These are phyloP conservation scores for Gasterosteus aculeatus DNA, from an alignment of 2,113 vertebrate genomes.

Conservation along the genomic window DNA sequence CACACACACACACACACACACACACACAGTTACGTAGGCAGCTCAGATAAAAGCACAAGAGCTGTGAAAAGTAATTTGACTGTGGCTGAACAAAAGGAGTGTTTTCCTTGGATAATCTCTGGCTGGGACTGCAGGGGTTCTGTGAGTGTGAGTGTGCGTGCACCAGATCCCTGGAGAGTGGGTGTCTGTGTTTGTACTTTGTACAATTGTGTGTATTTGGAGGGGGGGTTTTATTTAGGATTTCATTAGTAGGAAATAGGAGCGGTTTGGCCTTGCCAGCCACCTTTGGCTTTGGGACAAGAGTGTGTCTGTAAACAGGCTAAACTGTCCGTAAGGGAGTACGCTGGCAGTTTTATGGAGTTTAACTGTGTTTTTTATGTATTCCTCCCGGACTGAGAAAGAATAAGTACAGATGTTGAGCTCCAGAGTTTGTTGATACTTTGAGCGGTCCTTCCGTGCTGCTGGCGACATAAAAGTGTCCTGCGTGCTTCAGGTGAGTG, in stretches of 20 bases:
- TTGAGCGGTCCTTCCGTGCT: background rate
- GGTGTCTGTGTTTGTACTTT: constrained; percentile 34
- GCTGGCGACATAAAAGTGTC: constrained; percentile 17
- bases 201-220: constrained; percentile 13
- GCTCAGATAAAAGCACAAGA: constrained; percentile 73
- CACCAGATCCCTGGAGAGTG: constrained; percentile 41
- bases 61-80: constrained; percentile 80
- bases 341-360: constrained; percentile 55
- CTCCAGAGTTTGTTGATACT: constrained; percentile 39
- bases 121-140: constrained; percentile 48
- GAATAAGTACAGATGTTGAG: constrained; percentile 33
- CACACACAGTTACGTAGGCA: constrained; percentile 42
- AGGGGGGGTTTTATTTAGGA: constrained; percentile 61
- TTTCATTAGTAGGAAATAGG: constrained; percentile 78
- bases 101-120: constrained; percentile 78
- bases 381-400: constrained; percentile 30
- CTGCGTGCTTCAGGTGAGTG: constrained; percentile 6
- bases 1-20: constrained; percentile 5
- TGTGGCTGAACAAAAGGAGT: constrained; percentile 75
- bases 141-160: constrained; percentile 35
- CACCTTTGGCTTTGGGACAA: constrained; percentile 70
- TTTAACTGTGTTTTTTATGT: constrained; percentile 44
- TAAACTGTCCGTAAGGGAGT: constrained; percentile 62
- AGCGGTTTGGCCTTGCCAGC: constrained; percentile 71
- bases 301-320: constrained; percentile 70